Base-by-base conservation (phyloP, 1,140 invertebrate species). In the Kradibia gibbosae region DNA sequence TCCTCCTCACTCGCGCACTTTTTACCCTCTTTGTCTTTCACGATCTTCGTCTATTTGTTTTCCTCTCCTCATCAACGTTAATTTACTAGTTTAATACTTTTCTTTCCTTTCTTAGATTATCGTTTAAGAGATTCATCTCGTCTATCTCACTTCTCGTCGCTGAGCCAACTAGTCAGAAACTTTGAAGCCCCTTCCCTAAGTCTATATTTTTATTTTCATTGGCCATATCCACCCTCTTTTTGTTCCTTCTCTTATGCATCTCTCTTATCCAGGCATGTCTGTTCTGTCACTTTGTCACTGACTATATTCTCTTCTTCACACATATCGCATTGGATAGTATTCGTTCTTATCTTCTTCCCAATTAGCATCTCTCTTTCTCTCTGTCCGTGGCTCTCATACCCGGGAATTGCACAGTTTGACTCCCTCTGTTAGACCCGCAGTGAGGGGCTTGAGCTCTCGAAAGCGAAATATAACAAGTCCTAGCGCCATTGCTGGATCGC, bases 391-490 rank as follows among this genome's bases (percentile, higher is more conserved):
- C 13, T 28, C 55, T 3, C 45, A n/a, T 10, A 15, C 11, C 3
- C 31, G 28, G 22, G 87, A 85, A 87, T 81, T 84, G 82, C 7
- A 2, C 22, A 34, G 3, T 25, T 1, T 25, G 62, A 1, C 2
- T 17, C 39, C 22, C 42, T 28, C 39, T 28, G 13, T 17, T 10
- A 15, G 82, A 50, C 39, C 17, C 39, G 75, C n/a, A 60, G 76
- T 78, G 83, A 83, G 82, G 81, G 83, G 79, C 67, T 78, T 60
- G 60, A 84, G 82, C 79, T 86, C 83, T 72, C 73, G 62, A 84
- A 87, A 87, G 87, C 87, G 86, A 91, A 91, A 91, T 91, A 91
- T 88, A 90, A 91, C 90, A 91, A 91, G 90, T 91, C 90, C 86
- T 85, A 89, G 83, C 90, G 90, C 90, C 90, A 91, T 91, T 91